Evolutionary conservation across 2,888 invertebrate species (phyloP), one percentile per base, ranked within the genome.

Genomic region (Agrochola macilenta): DNA sequence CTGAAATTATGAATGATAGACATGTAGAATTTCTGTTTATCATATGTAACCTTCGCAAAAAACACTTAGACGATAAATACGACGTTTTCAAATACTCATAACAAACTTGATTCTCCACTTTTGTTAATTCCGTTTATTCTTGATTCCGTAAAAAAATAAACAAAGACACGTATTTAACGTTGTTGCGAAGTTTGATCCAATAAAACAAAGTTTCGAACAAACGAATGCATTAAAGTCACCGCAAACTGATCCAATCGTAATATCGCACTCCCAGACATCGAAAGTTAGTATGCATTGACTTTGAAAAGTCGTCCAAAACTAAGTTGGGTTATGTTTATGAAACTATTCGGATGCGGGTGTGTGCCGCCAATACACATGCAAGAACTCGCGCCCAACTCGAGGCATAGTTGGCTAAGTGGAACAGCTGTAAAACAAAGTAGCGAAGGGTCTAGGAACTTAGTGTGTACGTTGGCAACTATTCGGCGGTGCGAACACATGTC

Each of bases 271-370:
- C 93, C 94, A 96, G 95, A 96, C 96, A 95, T 95, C 95, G 95
- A 95, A 96, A 96, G 96, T 96, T 96, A 96, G 96, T 95, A 96
- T 96, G 96, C 96, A 96, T 96, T 96, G 96, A 96, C 96, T 96
- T 96, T 96, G 96, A 96, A 96, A 96, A 96, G 96, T 96, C 94
- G 96, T 96, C 96, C 96, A 95, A 96, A 96, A 96, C 96, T 96
- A 95, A 96, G 96, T 96, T 96, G 94, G 95, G 96, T 96, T 96
- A 96, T 96, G 96, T 96, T 96, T 96, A 96, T 96, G 96, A 95
- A 96, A 96, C 96, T 96, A 96, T 96, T 96, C 95, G 94, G 96
- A 93, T 95, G 95, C 95, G 95, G 93, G 95, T 94, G 95, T 95
- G 95, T 95, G 95, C 95, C 94, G 93, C 94, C 96, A 94, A 96